These are phyloP conservation scores for Felis chaus DNA, from an alignment of 2,113 vertebrate species.

Conservation along the genomic window DNA sequence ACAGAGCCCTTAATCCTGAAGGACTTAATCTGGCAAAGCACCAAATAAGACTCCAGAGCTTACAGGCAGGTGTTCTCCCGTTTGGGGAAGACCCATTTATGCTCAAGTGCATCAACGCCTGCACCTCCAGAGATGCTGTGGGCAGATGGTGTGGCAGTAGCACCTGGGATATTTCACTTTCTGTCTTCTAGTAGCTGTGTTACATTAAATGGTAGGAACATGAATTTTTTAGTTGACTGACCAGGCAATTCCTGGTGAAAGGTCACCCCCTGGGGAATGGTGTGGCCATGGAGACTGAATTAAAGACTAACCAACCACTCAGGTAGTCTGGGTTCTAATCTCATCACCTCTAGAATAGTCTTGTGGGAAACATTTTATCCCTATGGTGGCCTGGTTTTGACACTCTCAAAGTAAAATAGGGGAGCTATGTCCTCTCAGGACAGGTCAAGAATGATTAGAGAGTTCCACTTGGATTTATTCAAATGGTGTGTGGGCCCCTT, in stretches of 20 bases:
- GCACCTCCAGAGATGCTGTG: no score
- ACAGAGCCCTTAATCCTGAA: rapidly evolving
- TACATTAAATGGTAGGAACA: neutral
- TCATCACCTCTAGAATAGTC: rapidly evolving
- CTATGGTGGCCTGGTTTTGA: neutral
- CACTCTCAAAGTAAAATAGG: neutral
- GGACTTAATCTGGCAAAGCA: neutral
- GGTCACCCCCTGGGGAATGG: neutral
- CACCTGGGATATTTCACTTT: neutral
- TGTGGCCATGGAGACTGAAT: rapidly evolving
- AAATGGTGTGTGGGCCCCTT: neutral
- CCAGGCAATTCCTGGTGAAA: neutral
- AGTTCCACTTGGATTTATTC: neutral
- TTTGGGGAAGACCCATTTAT: neutral
- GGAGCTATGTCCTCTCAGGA: rapidly evolving
- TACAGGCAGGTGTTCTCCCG: rapidly evolving
- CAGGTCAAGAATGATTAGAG: neutral
- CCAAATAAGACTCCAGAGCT: neutral
- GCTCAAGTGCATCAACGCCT: rapidly evolving
- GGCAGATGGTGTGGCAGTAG: rapidly evolving
- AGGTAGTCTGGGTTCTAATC: neutral
- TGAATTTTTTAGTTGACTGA: rapidly evolving
- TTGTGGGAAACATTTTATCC: neutral
- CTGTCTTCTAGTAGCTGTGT: rapidly evolving
- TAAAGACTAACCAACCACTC: neutral